Evolutionary conservation across 1,140 invertebrate species (phyloP).

Genomic region (Cotesia glomerata): DNA sequence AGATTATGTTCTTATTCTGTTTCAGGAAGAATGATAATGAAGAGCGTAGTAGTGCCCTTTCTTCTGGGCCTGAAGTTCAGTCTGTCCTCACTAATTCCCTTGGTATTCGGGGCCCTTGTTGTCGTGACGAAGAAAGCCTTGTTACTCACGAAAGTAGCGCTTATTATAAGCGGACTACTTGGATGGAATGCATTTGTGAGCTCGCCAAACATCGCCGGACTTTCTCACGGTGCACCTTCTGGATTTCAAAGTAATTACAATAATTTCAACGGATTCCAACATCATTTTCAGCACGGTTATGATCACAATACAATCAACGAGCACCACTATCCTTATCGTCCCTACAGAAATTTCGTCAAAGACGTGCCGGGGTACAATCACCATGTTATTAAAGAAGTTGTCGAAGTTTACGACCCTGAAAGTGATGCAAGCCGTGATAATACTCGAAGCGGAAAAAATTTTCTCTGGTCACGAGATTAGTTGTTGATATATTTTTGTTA

Average conservation of each 20-base stretch:
- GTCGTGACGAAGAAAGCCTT: slow-evolving; percentile 77
- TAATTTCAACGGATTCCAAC: slow-evolving; percentile 21
- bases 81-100: slow-evolving; percentile 72
- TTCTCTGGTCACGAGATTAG: slow-evolving; percentile 48
- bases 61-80: slow-evolving; percentile 79
- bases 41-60: slow-evolving; percentile 73
- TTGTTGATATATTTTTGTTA: not conserved
- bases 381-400: slow-evolving; percentile 55
- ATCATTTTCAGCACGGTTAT: slow-evolving; percentile 17
- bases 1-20: slow-evolving; percentile 36
- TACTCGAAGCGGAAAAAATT: slow-evolving; percentile 46
- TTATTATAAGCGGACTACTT: slow-evolving; percentile 72
- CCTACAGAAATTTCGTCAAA: slow-evolving; percentile 31
- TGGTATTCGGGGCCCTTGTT: slow-evolving; percentile 73
- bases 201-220: slow-evolving; percentile 11
- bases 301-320: slow-evolving; percentile 12
- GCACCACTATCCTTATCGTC: slow-evolving; percentile 38
- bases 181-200: slow-evolving; percentile 59
- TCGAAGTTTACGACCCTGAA: slow-evolving; percentile 52
- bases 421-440: slow-evolving; percentile 38
- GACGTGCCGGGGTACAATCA: slow-evolving; percentile 48
- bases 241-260: slow-evolving; percentile 4
- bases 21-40: slow-evolving; percentile 72
- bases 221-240: not conserved
- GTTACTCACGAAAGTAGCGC: slow-evolving; percentile 73